A percentile compares a stretch with the other conserved stretches of the same genome.
These are phyloP conservation scores for Falco columbarius DNA, from an alignment of 2,797 vertebrate species.

Conservation along the genomic window DNA sequence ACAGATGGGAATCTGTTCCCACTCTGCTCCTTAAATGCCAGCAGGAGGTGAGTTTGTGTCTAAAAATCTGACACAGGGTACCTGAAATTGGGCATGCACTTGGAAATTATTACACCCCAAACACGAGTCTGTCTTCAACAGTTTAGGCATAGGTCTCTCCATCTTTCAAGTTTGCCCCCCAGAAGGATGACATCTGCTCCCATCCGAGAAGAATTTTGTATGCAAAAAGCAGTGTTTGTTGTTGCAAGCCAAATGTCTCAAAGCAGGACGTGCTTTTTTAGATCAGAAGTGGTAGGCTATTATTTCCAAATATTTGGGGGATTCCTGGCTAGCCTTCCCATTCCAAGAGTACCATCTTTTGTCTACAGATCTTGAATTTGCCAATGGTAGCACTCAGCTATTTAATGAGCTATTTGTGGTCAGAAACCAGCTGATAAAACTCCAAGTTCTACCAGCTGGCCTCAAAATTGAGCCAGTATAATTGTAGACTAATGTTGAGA, in stretches of 20 bases:
- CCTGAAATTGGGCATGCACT: background rate
- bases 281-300: background rate
- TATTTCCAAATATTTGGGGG: background rate
- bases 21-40: background rate
- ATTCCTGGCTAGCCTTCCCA: background rate
- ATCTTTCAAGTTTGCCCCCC: background rate
- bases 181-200: background rate
- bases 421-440: background rate
- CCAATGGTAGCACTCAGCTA: background rate
- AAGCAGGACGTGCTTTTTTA: background rate
- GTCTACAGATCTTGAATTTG: background rate
- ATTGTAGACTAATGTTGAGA: background rate
- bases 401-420: background rate
- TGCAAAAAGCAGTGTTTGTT: background rate
- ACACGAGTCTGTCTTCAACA: background rate
- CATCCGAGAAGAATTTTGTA: background rate
- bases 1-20: background rate
- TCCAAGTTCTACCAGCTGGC: background rate
- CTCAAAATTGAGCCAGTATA: background rate
- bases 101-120: background rate
- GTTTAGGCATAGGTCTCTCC: background rate
- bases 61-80: background rate
- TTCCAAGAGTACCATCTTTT: background rate
- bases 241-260: background rate
- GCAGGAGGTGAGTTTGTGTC: background rate